Evolutionary conservation across 2,888 invertebrate genomes (phyloP).

Genomic region (Shargacucullia verbasci): DNA sequence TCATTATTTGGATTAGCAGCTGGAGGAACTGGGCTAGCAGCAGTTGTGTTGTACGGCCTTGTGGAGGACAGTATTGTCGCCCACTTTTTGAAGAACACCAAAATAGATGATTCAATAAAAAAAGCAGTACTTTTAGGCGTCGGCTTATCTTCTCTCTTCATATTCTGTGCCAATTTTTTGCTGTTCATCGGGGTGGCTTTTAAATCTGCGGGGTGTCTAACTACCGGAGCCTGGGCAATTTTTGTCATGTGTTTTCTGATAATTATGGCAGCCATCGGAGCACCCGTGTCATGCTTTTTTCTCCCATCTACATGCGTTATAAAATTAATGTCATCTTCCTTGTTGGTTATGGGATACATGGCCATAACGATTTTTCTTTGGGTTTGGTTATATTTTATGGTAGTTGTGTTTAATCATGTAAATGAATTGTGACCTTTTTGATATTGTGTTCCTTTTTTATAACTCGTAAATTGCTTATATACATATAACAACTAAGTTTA

Average conservation of each 20-base stretch:
- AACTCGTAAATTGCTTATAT: too few species aligned
- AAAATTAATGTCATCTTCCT: slow-evolving; percentile 52
- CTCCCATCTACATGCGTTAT: slow-evolving; percentile 55
- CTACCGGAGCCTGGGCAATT: slow-evolving; percentile 45
- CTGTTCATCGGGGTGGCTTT: slow-evolving; percentile 58
- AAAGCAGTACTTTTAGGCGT: slow-evolving; percentile 57
- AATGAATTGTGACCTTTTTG: slow-evolving; percentile 7
- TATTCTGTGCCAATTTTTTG: slow-evolving; percentile 53
- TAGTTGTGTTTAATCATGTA: slow-evolving; percentile 60
- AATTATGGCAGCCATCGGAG: slow-evolving; percentile 40
- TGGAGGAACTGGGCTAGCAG: slow-evolving; percentile 61
- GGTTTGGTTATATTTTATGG: slow-evolving; percentile 70
- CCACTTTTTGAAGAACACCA: slow-evolving; percentile 26
- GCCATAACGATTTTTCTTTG: slow-evolving; percentile 58
- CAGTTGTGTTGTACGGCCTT: slow-evolving; percentile 63
- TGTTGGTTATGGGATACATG: slow-evolving; percentile 46
- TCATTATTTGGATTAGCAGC: slow-evolving; percentile 60
- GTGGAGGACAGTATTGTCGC: slow-evolving; percentile 59
- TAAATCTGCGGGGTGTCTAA: slow-evolving; percentile 10
- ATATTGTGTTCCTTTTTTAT: background rate
- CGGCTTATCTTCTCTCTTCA: slow-evolving; percentile 59
- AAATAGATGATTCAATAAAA: slow-evolving; percentile 53
- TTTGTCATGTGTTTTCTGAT: slow-evolving; percentile 57
- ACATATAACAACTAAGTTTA: too few species aligned
- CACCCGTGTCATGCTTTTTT: slow-evolving; percentile 66